Base-by-base conservation (phyloP, 2,113 vertebrate genomes). In the Megaceryle maxima region DNA sequence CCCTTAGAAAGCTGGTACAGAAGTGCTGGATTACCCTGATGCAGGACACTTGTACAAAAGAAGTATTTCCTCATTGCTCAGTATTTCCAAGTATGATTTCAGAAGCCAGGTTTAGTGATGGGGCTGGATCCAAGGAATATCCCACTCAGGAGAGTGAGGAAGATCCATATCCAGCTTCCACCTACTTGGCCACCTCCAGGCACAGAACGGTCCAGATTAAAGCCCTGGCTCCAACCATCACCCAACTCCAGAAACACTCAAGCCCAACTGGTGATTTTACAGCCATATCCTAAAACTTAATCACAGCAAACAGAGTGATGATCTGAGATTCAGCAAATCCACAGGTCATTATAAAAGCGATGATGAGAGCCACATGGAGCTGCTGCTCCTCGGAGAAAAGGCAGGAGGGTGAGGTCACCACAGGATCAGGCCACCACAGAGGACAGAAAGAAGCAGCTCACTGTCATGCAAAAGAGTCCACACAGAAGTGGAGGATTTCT, bases 261-360 rank as follows among this genome's bases (percentile, higher is more conserved):
- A 89, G 24, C 31, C 24, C 29, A 37, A 16, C 4, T 10, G 13
- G 6, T 41, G 15, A 3, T 72, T 83, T 83, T 67, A 63, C 15
- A 79, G 56, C 28, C n/a, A 19, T 13, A 44, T 31, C 31, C 19
- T 60, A 51, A 51, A 83, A 72, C 5, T 31, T 55, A 26, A 84
- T 43, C 28, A 13, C 22, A 44, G 43, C 24, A 57, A 74, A 64
- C 22, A 66, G 0, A 0, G 46, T 4, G 69, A 44, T 26, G 16
- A 50, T 16, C 66, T 46, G 57, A 80, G 70, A 51, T 35, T 29
- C 22, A 51, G 59, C 39, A 83, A 69, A 83, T 18, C 73, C 63
- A 22, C 3, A 4, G 3, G 33, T 35, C 63, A 37, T 19, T 46
- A 19, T 4, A 26, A 8, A 68, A 74, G 35, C 9, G 72, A 43